Base-by-base conservation (phyloP, 2,888 invertebrate species). In the Agriopis leucophaearia region DNA sequence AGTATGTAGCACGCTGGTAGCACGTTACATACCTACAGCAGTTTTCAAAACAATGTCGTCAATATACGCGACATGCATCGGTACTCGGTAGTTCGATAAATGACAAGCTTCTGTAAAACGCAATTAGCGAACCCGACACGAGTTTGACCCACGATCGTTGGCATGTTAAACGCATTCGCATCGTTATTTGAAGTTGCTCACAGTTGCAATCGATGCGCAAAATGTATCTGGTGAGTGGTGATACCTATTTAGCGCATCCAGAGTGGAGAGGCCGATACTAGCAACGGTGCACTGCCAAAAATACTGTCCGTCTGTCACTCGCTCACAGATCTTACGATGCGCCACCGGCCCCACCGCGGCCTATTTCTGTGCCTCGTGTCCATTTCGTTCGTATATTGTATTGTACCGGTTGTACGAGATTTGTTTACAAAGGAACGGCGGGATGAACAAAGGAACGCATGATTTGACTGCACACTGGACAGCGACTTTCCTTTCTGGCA, bases 361-460 rank as follows among this genome's bases (percentile, higher is more conserved):
- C 86, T 85, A 86, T 85, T 86, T 86, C 74, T 78, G 80, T 71
- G 70, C 64, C 74, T 65, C 69, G 61, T 60, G 64, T 69, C 70
- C 70, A 15, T n/a, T n/a, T n/a, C n/a, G n/a, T n/a, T n/a, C n/a
- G 66, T 36, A 44, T 54, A 58, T 35, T 35, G 45, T 36, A 13
- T 27, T 13, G 44, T 56, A 38, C 50, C 40, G 59, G 36, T 45
- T 38, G 47, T 51, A 70, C 76, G 70, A 78, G 80, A 79, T 85
- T 83, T 88, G 86, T 86, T 86, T 85, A 86, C 85, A 82, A 84
- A 86, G 82, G 81, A 76, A 75, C 75, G 66, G 61, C 62, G 71
- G 74, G 64, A 59, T 40, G 63, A 48, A 80, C 81, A 81, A 79
- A 81, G 77, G 78, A 79, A 81, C 79, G 70, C 60, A 64, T 69